These are phyloP conservation scores for Mimumesa dahlbomi DNA, from an alignment of 2,888 invertebrate genomes.

Conservation along the genomic window DNA sequence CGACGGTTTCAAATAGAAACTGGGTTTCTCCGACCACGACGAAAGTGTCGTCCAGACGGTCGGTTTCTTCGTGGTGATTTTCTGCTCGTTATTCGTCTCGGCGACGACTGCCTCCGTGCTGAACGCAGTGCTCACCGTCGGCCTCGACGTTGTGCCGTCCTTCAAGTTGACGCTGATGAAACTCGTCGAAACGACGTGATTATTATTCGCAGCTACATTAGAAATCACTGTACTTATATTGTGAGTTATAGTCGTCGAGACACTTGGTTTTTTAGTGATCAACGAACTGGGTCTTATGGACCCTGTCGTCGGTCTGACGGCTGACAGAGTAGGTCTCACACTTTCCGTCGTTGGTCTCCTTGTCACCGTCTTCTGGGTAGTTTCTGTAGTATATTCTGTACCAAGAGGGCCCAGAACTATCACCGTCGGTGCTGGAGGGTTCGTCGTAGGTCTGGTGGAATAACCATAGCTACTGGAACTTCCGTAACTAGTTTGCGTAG, in stretches of 20 bases:
- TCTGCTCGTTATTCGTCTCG: constrained; percentile 5
- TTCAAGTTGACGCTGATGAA: constrained; percentile 77
- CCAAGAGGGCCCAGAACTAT: constrained; percentile 82
- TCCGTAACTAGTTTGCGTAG: constrained; percentile 70
- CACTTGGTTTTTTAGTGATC: constrained; percentile 71
- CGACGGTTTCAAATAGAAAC: constrained; percentile 72
- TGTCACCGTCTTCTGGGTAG: constrained; percentile 72
- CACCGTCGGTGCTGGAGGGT: constrained; percentile 83
- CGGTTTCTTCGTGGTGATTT: constrained; percentile 62
- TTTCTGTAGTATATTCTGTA: constrained; percentile 73
- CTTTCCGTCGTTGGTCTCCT: constrained; percentile 41
- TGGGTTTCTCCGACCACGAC: constrained; percentile 72
- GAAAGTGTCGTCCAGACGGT: constrained; percentile 73
- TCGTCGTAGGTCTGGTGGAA: constrained; percentile 75
- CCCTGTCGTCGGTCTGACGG: constrained; percentile 33
- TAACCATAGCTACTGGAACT: constrained; percentile 61
- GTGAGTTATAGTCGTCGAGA: constrained; percentile 76
- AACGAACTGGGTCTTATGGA: constrained; percentile 47
- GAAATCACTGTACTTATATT: constrained; percentile 78
- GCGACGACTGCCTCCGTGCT: constrained; percentile 43
- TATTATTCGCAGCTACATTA: constrained; percentile 66
- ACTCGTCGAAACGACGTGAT: constrained; percentile 76
- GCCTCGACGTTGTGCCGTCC: constrained; percentile 68
- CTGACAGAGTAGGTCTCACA: background rate
- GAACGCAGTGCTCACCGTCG: constrained; percentile 34